These are phyloP conservation scores for Varecia variegata DNA, from an alignment of 2,797 vertebrate species.

Conservation along the genomic window DNA sequence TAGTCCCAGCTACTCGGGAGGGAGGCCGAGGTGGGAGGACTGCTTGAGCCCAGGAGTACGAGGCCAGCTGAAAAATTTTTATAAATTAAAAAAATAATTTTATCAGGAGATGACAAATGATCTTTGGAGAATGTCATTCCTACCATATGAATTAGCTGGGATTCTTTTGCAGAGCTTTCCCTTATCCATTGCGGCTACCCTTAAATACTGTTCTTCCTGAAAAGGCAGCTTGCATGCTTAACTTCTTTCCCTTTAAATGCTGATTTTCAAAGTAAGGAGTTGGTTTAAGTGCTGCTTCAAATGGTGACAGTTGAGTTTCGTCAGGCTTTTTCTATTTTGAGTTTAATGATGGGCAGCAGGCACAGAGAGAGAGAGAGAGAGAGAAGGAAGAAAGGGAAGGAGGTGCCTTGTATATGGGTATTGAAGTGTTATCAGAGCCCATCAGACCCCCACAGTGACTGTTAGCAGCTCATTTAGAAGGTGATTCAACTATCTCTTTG, in stretches of 20 bases:
- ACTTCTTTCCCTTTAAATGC: background rate
- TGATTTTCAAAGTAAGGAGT: conserved; percentile 21
- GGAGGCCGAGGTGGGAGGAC: background rate
- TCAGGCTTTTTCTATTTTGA: background rate
- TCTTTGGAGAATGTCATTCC: background rate
- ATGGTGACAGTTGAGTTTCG: background rate
- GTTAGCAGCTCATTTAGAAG: background rate
- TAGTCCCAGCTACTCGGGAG: background rate
- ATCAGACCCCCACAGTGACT: background rate
- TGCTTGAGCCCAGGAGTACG: background rate
- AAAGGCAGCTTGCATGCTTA: background rate
- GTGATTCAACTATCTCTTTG: background rate
- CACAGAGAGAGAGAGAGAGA: background rate
- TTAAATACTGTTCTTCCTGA: background rate
- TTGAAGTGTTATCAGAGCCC: background rate
- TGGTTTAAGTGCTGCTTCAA: background rate
- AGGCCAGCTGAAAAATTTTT: background rate
- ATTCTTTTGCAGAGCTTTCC: background rate
- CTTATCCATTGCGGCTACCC: background rate
- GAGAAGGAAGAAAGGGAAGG: fast-evolving
- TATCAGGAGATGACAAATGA: background rate
- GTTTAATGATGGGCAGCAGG: background rate
- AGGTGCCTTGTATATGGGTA: background rate
- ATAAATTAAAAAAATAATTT: background rate
- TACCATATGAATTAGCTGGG: background rate